Base-by-base conservation (phyloP, 2,888 invertebrate genomes). In the Drosophila algonquin region DNA sequence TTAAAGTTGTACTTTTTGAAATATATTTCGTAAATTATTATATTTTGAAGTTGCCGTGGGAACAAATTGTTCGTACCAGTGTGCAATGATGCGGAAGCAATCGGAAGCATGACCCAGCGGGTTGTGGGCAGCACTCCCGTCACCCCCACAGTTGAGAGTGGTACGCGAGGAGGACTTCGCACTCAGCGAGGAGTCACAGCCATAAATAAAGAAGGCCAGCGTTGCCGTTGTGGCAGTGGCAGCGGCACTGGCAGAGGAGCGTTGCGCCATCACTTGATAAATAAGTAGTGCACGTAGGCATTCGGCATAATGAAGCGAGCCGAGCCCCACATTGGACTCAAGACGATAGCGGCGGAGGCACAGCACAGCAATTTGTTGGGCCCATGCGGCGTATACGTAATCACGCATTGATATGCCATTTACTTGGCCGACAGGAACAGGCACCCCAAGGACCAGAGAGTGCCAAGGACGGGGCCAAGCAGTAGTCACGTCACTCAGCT, bases 341-440 rank as follows among this genome's bases (percentile, higher is more conserved):
- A 40, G 40, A n/a, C 40, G 40, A 40, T 40, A 14, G 40, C 40
- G 2, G 40, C 40, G 2, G 40, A 1, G 40, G 50, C 71, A 53
- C 16, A 46, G 59, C 48, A 58, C 53, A 51, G 62, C 74, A 77
- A 77, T 73, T 77, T 85, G 75, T 69, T 60, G 69, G 78, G 61
- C 60, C 57, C 71, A 87, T 35, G 78, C 78, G 71, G 80, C 89
- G 85, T 89, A 81, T 89, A 87, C 89, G 86, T 85, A 85, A 89
- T 89, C 86, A 80, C 73, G 78, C 86, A 89, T 85, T 85, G 89
- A 89, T 89, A 85, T 87, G 78, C 80, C 89, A 85, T 85, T 85
- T 85, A 76, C 80, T 73, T 53, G 64, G 64, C 65, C 48, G 75
- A 56, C 72, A 64, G 63, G 47, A 52, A 30, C 74, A 72, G 54